These are phyloP conservation scores for Stegophylla sp. DNA, from an alignment of 2,888 invertebrate species.

Conservation along the genomic window DNA sequence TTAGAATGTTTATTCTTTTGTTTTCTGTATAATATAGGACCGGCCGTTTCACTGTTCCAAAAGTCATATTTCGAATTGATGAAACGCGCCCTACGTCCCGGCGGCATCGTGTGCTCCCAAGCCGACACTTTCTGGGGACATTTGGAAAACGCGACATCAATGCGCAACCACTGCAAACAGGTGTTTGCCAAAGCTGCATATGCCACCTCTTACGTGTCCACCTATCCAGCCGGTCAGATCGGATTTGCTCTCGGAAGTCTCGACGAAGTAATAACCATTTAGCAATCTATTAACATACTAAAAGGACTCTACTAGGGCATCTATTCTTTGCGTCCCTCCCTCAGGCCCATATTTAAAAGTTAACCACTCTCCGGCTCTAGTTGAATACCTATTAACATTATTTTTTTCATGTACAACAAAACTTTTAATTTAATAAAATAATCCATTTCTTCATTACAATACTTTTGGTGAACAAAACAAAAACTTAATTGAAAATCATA, in stretches of 20 bases:
- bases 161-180: slow-evolving; percentile 76
- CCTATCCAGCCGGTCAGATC: slow-evolving; percentile 96
- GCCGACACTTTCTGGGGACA: slow-evolving; percentile 80
- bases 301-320: too few relatives aligned
- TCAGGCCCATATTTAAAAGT: too few relatives aligned
- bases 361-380: too few relatives aligned
- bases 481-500: too few relatives aligned
- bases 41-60: slow-evolving; percentile 76
- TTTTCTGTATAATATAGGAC: too few relatives aligned
- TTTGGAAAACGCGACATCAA: slow-evolving; percentile 77
- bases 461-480: too few relatives aligned
- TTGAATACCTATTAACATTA: too few relatives aligned
- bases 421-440: too few relatives aligned
- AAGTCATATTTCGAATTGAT: slow-evolving; percentile 84
- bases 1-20: slow-evolving; percentile 61
- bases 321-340: too few relatives aligned
- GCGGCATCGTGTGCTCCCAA: slow-evolving; percentile 94
- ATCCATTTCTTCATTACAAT: too few relatives aligned
- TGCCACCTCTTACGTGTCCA: slow-evolving; percentile 85
- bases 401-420: too few relatives aligned
- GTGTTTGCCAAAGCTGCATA: slow-evolving; percentile 83
- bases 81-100: slow-evolving; percentile 80
- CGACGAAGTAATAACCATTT: slow-evolving; percentile 71
- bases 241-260: slow-evolving; percentile 90
- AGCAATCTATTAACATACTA: too few relatives aligned